Conservation (phyloP, 2,888 invertebrate genomes). For the Sthenelais limicola region DNA sequence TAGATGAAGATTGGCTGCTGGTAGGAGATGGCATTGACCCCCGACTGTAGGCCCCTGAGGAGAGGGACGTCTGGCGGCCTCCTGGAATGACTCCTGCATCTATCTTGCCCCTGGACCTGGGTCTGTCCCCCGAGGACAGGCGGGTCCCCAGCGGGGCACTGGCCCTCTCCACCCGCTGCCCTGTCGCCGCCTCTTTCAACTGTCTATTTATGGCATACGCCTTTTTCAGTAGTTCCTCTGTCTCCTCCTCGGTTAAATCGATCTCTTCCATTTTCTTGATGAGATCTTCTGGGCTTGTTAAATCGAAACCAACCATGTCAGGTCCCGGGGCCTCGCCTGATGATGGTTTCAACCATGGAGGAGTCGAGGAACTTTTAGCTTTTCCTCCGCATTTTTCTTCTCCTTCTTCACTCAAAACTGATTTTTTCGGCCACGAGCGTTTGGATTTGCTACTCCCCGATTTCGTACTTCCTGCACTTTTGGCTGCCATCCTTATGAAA, state of each 20-base stretch:
- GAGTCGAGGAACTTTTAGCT: background rate
- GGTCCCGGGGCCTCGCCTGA: background rate
- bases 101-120: background rate
- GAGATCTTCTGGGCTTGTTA: slow-evolving; percentile 29
- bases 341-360: background rate
- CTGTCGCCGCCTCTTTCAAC: background rate
- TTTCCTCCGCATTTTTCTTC: background rate
- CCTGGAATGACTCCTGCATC: background rate
- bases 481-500: background rate
- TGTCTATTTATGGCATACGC: slow-evolving; percentile 17
- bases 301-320: background rate
- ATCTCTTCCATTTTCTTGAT: background rate
- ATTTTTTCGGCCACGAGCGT: background rate
- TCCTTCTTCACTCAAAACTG: background rate
- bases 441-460: background rate
- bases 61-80: background rate
- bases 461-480: background rate
- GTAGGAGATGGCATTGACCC: background rate
- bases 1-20: background rate
- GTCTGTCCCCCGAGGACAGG: background rate
- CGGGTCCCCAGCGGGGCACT: background rate
- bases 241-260: slow-evolving; percentile 34
- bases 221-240: slow-evolving; percentile 11
- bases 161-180: background rate
- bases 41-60: background rate